Conservation (phyloP, 2,888 invertebrate species). For the Aleiodes testaceus region DNA sequence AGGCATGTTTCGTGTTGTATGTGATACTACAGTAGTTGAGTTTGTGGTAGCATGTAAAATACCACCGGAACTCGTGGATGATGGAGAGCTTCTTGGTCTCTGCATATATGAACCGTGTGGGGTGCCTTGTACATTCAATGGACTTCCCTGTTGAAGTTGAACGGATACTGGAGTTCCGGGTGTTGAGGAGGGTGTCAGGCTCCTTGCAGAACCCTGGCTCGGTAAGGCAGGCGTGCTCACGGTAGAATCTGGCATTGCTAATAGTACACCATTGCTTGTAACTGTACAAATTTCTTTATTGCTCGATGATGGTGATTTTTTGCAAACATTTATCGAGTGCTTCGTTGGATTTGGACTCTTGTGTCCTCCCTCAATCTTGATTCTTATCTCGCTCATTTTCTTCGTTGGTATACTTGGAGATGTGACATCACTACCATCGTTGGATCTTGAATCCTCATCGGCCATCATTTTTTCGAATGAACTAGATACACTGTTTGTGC, state of each 20-base stretch:
- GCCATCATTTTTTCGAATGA: slow-evolving; percentile 83
- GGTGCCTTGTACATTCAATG: slow-evolving; percentile 74
- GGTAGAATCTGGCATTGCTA: slow-evolving; percentile 75
- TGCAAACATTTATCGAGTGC: slow-evolving; percentile 72
- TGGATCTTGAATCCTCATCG: slow-evolving; percentile 84
- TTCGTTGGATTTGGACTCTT: slow-evolving; percentile 71
- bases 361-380: slow-evolving; percentile 68
- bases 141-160: slow-evolving; percentile 76
- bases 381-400: slow-evolving; percentile 74
- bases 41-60: slow-evolving; percentile 75
- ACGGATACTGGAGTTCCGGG: slow-evolving; percentile 79
- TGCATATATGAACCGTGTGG: slow-evolving; percentile 76
- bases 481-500: slow-evolving; percentile 76
- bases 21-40: slow-evolving; percentile 63
- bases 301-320: slow-evolving; percentile 75
- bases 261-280: slow-evolving; percentile 68
- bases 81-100: slow-evolving; percentile 80
- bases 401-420: slow-evolving; percentile 75
- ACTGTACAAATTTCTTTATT: slow-evolving; percentile 68
- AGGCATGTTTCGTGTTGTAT: slow-evolving; percentile 58
- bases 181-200: slow-evolving; percentile 78
- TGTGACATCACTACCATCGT: slow-evolving; percentile 78
- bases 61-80: slow-evolving; percentile 77
- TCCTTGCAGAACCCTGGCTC: slow-evolving; percentile 76
- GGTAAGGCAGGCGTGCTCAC: slow-evolving; percentile 68